Conservation (phyloP, 2,888 invertebrate genomes). For the Apotomis betuletana region DNA sequence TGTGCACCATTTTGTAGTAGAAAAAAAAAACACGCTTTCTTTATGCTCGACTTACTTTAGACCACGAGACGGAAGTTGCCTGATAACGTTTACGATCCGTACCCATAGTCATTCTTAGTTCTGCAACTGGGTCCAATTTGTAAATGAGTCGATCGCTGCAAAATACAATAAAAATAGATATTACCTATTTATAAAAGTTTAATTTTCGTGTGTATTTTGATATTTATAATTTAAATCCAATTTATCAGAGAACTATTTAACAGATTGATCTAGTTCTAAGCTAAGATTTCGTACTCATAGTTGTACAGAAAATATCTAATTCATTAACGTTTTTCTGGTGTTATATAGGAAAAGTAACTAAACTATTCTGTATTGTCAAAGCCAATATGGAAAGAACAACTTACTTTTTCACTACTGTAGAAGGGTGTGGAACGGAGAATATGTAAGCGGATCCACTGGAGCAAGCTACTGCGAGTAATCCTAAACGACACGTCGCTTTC, state of each 20-base stretch:
- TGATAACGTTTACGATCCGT: constrained; percentile 63
- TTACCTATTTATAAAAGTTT: neutral
- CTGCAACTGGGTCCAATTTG: constrained; percentile 76
- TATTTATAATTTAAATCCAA: too few species aligned
- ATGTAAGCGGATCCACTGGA: constrained; percentile 86
- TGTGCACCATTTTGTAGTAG: too few species aligned
- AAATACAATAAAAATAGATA: constrained; percentile 44
- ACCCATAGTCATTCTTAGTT: constrained; percentile 63
- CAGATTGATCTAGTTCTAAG: too few species aligned
- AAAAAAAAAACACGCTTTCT: too few species aligned
- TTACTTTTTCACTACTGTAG: constrained; percentile 57
- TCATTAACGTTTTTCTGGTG: too few species aligned
- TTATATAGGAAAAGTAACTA: too few species aligned
- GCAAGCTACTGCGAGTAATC: constrained; percentile 87
- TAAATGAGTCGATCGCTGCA: constrained; percentile 69
- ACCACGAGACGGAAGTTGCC: constrained; percentile 80
- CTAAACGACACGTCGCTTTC: constrained; percentile 75
- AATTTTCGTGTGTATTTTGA: too few species aligned
- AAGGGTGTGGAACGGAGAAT: constrained; percentile 83
- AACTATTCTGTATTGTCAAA: neutral
- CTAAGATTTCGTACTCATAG: too few species aligned
- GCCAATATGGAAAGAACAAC: constrained; percentile 38
- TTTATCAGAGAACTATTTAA: too few species aligned
- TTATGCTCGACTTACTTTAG: constrained; percentile 64
- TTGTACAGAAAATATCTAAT: too few species aligned